These are phyloP conservation scores for Hippasteria phrygiana DNA, from an alignment of 53 echinoderm and acorn worm genomes.

Conservation along the genomic window DNA sequence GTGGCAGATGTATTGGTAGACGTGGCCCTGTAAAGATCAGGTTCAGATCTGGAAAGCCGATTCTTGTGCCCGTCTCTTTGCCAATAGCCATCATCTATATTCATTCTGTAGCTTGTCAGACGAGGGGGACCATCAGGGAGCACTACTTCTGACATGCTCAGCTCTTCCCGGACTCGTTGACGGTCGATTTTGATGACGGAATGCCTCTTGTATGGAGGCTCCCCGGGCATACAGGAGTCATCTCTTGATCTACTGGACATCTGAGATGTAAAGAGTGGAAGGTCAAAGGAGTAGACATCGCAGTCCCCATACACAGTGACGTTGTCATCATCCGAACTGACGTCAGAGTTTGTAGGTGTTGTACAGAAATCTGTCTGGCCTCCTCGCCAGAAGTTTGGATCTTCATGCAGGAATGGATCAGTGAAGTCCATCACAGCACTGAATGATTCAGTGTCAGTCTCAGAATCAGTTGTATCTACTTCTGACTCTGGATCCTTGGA, in stretches of 20 bases:
- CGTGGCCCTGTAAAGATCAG: slow-evolving; percentile 32
- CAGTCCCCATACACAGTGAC: slow-evolving; percentile 77
- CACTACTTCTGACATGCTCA: slow-evolving; percentile 69
- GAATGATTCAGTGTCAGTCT: slow-evolving; percentile 78
- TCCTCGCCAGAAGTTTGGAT: slow-evolving; percentile 70
- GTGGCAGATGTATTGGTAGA: not conserved
- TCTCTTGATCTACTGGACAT: slow-evolving; percentile 48
- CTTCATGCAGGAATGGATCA: slow-evolving; percentile 72
- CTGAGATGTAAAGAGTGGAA: slow-evolving; percentile 5
- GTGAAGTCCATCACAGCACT: slow-evolving; percentile 80
- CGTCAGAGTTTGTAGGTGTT: slow-evolving; percentile 53
- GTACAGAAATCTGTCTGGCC: slow-evolving; percentile 3
- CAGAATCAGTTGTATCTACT: slow-evolving; percentile 71
- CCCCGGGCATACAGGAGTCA: not conserved
- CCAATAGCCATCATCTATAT: slow-evolving; percentile 5
- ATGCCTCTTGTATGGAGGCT: slow-evolving; percentile 36
- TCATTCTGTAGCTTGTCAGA: slow-evolving; percentile 64
- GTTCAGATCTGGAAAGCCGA: slow-evolving; percentile 49
- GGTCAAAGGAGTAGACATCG: slow-evolving; percentile 54
- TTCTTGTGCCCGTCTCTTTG: slow-evolving; percentile 13
- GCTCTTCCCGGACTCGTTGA: slow-evolving; percentile 64
- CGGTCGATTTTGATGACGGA: slow-evolving; percentile 51
- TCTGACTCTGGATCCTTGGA: slow-evolving; percentile 64
- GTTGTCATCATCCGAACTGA: slow-evolving; percentile 71
- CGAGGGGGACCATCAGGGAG: slow-evolving; percentile 51